Evolutionary conservation across 2,797 vertebrate species (phyloP).

Genomic region (Lates japonicus): DNA sequence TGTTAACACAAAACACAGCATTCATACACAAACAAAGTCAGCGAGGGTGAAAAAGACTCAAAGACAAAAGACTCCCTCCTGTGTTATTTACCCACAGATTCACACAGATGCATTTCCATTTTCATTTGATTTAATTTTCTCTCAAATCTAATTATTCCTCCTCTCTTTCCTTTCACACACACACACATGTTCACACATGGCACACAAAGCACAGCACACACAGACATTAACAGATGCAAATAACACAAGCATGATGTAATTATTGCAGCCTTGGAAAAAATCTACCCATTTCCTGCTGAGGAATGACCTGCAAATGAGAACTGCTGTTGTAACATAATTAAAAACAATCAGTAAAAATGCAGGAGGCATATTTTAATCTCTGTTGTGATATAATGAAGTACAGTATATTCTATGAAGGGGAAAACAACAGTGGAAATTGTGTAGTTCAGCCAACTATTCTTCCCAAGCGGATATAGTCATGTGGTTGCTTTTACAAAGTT

Average conservation of each 20-base stretch:
- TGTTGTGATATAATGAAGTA: constrained; percentile 21
- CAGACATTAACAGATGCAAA: constrained; percentile 60
- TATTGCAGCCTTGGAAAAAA: constrained; percentile 73
- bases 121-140: constrained; percentile 65
- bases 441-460: constrained; percentile 9
- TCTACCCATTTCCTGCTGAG: constrained; percentile 72
- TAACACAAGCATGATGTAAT: constrained; percentile 79
- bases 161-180: constrained; percentile 30
- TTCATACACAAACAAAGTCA: constrained; percentile 29
- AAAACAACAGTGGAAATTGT: constrained; percentile 10
- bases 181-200: not conserved
- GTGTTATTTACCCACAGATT: constrained; percentile 51
- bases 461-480: constrained; percentile 30
- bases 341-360: constrained; percentile 49
- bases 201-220: constrained; percentile 25
- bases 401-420: not conserved
- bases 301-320: constrained; percentile 69
- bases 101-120: constrained; percentile 59
- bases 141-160: constrained; percentile 66
- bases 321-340: constrained; percentile 45
- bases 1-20: constrained; percentile 41
- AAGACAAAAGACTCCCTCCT: constrained; percentile 3
- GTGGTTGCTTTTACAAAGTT: constrained; percentile 17
- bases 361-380: constrained; percentile 24
- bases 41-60: constrained; percentile 18